Base-by-base conservation (phyloP, 2,888 invertebrate species). In the Scaptodrosophila latifasciaeformis region DNA sequence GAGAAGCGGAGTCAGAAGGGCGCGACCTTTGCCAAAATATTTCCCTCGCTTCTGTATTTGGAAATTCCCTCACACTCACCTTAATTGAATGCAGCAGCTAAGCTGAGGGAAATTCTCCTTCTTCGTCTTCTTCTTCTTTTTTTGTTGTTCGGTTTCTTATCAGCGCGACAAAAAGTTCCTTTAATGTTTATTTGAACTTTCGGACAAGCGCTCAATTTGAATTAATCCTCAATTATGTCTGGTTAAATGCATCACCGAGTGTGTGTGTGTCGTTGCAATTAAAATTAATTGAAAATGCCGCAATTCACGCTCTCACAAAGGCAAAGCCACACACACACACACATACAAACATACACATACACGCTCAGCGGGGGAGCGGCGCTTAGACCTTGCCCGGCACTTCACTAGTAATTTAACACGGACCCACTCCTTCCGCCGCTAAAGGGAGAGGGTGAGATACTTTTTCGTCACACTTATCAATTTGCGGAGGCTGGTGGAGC, bases 191-290 rank as follows among this genome's bases (percentile, higher is more conserved):
- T 37, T 37, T 37, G 18, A 1, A 9, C 31, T 31, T 35, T 13
- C 5, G 15, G 15, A 2, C 7, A 12, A 13, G 35, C 35, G 1
- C 13, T n/a, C n/a, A 21, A 48, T 42, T 45, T 64, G 39, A 65
- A 55, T 62, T 56, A 65, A 68, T 72, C 72, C 69, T 50, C 55
- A 35, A 46, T 54, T 53, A 46, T 39, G 45, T 46, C 43, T 42
- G 44, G 43, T 49, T 47, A 7, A 13, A 27, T 47, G 1, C 37
- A 37, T 15, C n/a, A n/a, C n/a, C n/a, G 29, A 4, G 15, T 35
- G 12, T 15, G 35, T 7, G 13, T 35, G 15, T 35, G 1, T 37
- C 19, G 18, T 17, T 52, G 52, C 42, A 42, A 54, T 55, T 35
- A 40, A 59, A 58, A 51, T 58, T 54, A 59, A 64, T 77, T 57